Percentiles rank a stretch among this genome's conserved stretches.
These are phyloP conservation scores for Quadroppia sp. DNA, from an alignment of 2,888 invertebrate genomes.

Conservation along the genomic window DNA sequence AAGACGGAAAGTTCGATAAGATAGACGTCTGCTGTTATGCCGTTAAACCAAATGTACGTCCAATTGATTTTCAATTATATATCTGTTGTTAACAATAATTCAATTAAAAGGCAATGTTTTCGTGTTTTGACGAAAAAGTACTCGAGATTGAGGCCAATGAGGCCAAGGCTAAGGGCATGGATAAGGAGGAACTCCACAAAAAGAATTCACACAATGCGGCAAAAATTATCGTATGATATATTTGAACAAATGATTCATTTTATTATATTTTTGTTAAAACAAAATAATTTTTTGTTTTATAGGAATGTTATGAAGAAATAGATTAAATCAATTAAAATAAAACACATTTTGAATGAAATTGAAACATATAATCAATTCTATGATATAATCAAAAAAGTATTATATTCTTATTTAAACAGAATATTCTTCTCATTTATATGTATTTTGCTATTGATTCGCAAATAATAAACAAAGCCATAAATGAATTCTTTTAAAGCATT, in stretches of 20 bases:
- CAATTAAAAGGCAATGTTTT: constrained; percentile 4
- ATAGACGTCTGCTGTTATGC: constrained; percentile 19
- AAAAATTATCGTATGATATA: constrained; percentile 3
- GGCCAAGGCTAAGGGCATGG: not conserved
- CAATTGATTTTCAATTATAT: not conserved
- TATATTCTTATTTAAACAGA: not conserved
- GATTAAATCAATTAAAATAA: not conserved
- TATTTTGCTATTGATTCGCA: not conserved
- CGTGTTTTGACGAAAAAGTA: constrained; percentile 5
- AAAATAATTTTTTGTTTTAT: not conserved
- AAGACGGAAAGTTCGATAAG: not conserved
- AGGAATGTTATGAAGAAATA: constrained; percentile 31
- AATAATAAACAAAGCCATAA: not conserved
- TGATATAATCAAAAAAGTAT: not conserved
- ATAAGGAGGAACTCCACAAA: not conserved
- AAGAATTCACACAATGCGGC: constrained; percentile 25
- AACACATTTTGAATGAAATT: not conserved
- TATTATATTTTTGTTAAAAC: not conserved
- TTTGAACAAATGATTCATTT: not conserved
- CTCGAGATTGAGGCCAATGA: not conserved
- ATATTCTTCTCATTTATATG: not conserved
- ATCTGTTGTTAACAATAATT: not conserved
- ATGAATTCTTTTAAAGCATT: not conserved
- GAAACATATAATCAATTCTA: not conserved
- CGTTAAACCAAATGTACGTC: not conserved